phyloP scores from a whole-genome alignment of 2,888 invertebrate genomes.

The Palloptera scutellata region DNA sequence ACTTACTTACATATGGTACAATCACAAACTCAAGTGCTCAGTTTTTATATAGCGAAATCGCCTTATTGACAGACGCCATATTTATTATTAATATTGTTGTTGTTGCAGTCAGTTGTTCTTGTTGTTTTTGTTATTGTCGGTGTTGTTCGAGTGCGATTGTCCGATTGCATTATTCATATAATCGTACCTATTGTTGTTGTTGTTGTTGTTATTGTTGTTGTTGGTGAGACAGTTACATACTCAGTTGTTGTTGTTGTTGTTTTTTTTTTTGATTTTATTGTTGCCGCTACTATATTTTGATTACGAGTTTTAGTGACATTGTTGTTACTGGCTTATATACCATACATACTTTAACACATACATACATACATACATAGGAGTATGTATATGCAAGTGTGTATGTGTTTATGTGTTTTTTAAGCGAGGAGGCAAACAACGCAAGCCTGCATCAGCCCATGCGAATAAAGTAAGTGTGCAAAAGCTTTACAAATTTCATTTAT shows the following conservation, averaged over 20 bases:
- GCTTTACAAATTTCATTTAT: not conserved
- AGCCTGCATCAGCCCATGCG: too few relatives aligned
- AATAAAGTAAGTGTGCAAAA: too few relatives aligned
- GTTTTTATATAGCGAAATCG: too few relatives aligned
- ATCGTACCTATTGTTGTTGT: not conserved
- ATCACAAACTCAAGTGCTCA: not conserved
- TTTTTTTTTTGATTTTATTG: not conserved
- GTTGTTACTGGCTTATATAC: not conserved
- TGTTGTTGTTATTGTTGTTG: not conserved
- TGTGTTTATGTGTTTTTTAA: not conserved
- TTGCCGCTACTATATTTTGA: not conserved
- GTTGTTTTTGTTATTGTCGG: not conserved
- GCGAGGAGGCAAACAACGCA: too few relatives aligned
- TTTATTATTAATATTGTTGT: not conserved
- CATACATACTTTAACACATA: not conserved
- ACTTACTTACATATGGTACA: too few relatives aligned
- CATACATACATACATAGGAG: too few relatives aligned
- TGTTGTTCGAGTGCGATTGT: not conserved
- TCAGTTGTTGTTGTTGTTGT: not conserved
- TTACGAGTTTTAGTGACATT: not conserved
- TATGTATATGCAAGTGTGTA: not conserved
- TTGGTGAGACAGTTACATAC: not conserved
- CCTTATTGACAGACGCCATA: conserved; percentile 14
- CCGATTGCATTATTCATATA: too few relatives aligned
- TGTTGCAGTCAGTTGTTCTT: not conserved